Conservation (phyloP, 2,113 vertebrate genomes). For the Sylvia atricapilla region DNA sequence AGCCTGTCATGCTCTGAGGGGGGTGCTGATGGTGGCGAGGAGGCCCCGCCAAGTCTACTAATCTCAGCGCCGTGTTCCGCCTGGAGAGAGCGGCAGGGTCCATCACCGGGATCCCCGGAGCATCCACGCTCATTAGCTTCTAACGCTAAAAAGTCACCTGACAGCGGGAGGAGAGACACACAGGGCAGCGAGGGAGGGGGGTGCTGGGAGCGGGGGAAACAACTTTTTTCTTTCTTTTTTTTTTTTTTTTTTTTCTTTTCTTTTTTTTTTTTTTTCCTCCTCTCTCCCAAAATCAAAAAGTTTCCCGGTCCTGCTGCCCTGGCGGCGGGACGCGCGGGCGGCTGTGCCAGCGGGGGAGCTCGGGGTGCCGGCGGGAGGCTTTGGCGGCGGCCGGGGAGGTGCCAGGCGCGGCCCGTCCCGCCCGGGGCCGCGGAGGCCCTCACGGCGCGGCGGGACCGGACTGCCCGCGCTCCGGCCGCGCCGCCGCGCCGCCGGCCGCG, state of each 20-base stretch:
- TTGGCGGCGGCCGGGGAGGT: background rate
- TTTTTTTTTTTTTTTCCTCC: background rate
- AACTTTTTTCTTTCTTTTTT: constrained; percentile 62
- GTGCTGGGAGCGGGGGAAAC: constrained; percentile 10
- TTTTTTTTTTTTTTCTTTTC: constrained; percentile 9
- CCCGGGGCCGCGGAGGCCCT: no score
- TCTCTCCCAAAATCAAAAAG: background rate
- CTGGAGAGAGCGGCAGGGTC: constrained; percentile 89
- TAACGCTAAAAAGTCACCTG: constrained; percentile 89
- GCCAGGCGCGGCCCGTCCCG: no score
- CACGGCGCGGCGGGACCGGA: no score
- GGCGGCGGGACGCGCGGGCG: background rate
- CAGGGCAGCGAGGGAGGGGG: constrained; percentile 71
- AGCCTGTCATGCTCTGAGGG: constrained; percentile 88
- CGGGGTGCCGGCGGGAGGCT: background rate
- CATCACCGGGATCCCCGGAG: constrained; percentile 84
- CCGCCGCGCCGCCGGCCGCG: no score
- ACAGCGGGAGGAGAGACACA: constrained; percentile 85
- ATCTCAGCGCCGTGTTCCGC: constrained; percentile 88
- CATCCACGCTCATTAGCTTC: constrained; percentile 85
- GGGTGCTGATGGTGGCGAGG: constrained; percentile 78
- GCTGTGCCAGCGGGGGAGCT: background rate
- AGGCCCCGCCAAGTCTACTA: constrained; percentile 86
- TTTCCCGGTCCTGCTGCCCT: background rate
- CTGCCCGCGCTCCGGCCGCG: no score